Percentiles rank a stretch among this genome's conserved stretches.
These are phyloP conservation scores for Scaptomyza cyrtandrae DNA, from an alignment of 2,888 invertebrate genomes.

Conservation along the genomic window DNA sequence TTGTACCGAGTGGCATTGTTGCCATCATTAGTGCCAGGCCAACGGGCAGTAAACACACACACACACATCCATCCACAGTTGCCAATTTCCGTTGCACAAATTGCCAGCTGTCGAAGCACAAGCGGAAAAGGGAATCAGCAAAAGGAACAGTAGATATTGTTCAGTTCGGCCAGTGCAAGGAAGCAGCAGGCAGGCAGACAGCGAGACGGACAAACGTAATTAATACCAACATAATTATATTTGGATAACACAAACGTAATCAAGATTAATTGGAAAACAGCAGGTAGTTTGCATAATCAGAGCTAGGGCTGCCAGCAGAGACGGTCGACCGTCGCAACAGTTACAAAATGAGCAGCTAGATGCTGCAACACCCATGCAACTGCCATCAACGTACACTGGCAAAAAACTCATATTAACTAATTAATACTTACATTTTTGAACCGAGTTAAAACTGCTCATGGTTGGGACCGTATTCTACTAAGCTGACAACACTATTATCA, in stretches of 20 bases:
- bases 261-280: conserved; percentile 80
- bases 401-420: not conserved
- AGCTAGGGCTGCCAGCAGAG: conserved; percentile 37
- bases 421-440: too few relatives aligned
- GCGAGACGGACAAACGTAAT: conserved; percentile 58
- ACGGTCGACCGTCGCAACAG: conserved; percentile 28
- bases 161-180: not conserved
- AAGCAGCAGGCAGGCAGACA: not conserved
- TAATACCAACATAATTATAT: conserved; percentile 80
- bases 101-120: conserved; percentile 32
- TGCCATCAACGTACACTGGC: conserved; percentile 6
- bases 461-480: too few relatives aligned
- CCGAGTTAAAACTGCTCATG: too few relatives aligned
- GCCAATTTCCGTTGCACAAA: conserved; percentile 69
- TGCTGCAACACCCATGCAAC: not conserved
- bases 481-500: too few relatives aligned
- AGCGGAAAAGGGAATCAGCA: not conserved
- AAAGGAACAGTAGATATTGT: not conserved
- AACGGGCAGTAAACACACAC: conserved; percentile 13
- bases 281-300: conserved; percentile 81
- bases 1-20: conserved; percentile 31
- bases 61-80: conserved; percentile 19
- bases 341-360: not conserved
- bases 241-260: conserved; percentile 81
- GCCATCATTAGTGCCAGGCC: conserved; percentile 41